Base-by-base conservation (phyloP, 1,140 invertebrate species). In the Vanessa tameamea region DNA sequence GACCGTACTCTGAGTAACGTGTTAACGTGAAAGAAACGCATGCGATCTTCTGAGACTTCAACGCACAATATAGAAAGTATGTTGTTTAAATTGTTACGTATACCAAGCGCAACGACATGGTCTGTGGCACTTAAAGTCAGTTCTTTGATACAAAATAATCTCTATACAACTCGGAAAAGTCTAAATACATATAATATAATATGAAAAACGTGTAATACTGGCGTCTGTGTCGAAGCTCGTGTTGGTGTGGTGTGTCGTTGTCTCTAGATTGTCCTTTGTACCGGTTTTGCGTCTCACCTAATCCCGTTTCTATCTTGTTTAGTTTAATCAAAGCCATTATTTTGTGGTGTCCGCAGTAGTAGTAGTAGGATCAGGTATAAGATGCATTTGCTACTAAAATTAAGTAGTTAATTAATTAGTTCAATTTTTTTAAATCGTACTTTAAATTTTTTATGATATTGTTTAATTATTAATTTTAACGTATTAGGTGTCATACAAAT, bases 161-260 rank as follows among this genome's bases (percentile, higher is more conserved):
- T 78, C 78, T 80, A 83, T 78, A 81, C 72, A 77, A 82, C 72
- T 68, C 74, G 75, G 72, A 80, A 82, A 79, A 78, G 63, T 76
- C 79, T 73, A 78, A 75, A 78, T 73, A 78, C 75, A 77, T 71
- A 69, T 69, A 70, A 76, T 65, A 20, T 69, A 70, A 76, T 66
- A n/a, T n/a, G n/a, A n/a, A n/a, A 67, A 69, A 64, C 13, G 47
- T 65, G 63, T 78, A 75, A 78, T 79, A 69, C 77, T 76, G 78
- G 71, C 73, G 72, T 78, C 20, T 79, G 78, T 81, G 69, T 78
- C 65, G 72, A 80, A 82, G 82, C 82, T 82, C 80, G 79, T 79
- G 82, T 82, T 76, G 16, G 76, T 83, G 78, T 78, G 72, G 59
- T 78, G 79, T 83, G 80, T 84, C 82, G 82, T 84, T 82, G 80